A percentile compares a stretch with the other conserved stretches of the same genome.
Evolutionary conservation across 2,888 invertebrate species (phyloP).

Genomic region (Noctua fimbriata): DNA sequence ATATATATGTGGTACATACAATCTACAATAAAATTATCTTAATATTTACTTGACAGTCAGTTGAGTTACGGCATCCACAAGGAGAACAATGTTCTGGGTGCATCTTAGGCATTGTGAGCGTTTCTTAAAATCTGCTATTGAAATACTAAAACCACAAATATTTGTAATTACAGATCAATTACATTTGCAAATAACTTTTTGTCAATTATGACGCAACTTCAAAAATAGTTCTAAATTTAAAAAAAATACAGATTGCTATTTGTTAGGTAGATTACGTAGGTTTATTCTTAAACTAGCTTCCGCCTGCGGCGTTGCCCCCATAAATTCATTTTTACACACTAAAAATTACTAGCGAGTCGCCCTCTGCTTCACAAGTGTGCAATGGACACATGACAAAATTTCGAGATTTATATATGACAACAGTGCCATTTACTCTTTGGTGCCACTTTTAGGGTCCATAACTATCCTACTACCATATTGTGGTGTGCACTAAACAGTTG

Average conservation of each 20-base stretch:
- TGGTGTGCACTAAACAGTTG: too few species aligned
- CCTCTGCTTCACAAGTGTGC: not conserved
- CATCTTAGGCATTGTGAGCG: slow-evolving; percentile 60
- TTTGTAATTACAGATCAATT: slow-evolving; percentile 5
- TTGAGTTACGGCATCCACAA: slow-evolving; percentile 72
- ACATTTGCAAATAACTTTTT: slow-evolving; percentile 37
- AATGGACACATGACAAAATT: not conserved
- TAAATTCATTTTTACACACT: not conserved
- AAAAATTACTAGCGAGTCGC: not conserved
- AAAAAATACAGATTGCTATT: slow-evolving; percentile 14
- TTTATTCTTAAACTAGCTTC: not conserved
- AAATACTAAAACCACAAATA: slow-evolving; percentile 26
- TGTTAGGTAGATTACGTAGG: not conserved
- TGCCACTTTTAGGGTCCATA: not conserved
- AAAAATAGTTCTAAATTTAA: slow-evolving; percentile 52
- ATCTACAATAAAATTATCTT: not conserved
- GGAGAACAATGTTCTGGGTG: slow-evolving; percentile 66
- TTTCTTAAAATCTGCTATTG: slow-evolving; percentile 56
- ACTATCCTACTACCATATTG: too few species aligned
- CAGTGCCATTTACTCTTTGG: too few species aligned
- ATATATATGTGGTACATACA: not conserved
- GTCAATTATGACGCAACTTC: not conserved
- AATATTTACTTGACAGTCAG: slow-evolving; percentile 71
- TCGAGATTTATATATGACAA: not conserved
- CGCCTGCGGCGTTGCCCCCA: not conserved